These are phyloP conservation scores for Progne subis DNA, from an alignment of 2,113 vertebrate genomes.

Conservation along the genomic window DNA sequence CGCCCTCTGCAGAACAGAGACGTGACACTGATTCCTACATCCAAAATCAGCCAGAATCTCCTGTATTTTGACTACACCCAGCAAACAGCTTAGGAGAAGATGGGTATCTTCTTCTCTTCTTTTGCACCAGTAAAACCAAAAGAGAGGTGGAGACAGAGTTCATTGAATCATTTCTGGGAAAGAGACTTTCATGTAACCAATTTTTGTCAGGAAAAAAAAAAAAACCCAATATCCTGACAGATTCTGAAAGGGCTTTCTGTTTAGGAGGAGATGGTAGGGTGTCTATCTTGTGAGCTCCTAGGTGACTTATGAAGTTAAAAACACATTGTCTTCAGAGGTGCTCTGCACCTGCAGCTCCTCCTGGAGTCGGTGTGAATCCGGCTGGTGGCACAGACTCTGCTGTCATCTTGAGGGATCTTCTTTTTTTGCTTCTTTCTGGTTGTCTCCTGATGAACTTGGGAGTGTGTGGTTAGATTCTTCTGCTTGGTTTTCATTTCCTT, in stretches of 20 bases:
- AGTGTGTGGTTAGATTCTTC: slow-evolving; percentile 29
- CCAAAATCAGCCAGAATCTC: neutral
- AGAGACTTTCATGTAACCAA: neutral
- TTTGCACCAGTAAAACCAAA: neutral
- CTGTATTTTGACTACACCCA: neutral
- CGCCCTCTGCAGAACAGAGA: neutral
- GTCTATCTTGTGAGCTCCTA: neutral
- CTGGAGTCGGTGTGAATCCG: neutral
- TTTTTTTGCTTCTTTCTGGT: neutral
- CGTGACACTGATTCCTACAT: neutral
- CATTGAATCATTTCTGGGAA: neutral
- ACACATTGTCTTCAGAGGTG: accelerated
- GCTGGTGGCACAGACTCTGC: neutral
- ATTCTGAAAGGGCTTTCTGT: neutral
- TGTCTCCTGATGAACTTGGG: neutral
- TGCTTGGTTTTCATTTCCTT: slow-evolving; percentile 59
- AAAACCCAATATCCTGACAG: neutral
- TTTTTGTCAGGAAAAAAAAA: neutral
- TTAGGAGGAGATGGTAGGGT: neutral
- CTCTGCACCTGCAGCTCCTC: neutral
- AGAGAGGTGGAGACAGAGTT: neutral
- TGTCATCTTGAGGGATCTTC: neutral
- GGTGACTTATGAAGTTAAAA: neutral
- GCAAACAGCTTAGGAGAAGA: neutral
- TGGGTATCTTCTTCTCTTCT: neutral